These are phyloP conservation scores for Bujurquina vittata DNA, from an alignment of 2,113 vertebrate species.

Conservation along the genomic window DNA sequence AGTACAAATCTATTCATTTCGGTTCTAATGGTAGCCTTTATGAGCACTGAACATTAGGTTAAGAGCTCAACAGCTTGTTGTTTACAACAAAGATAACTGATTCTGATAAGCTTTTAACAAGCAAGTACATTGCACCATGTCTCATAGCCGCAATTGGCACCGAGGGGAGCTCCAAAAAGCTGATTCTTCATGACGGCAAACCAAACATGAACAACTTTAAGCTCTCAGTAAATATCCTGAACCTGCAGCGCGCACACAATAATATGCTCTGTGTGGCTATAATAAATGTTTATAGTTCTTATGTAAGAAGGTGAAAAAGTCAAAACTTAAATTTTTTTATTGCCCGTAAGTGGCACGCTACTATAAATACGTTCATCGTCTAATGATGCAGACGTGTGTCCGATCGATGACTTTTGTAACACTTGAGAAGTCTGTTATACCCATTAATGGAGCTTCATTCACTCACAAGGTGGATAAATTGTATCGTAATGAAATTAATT, in stretches of 20 bases:
- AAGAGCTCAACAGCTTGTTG: background rate
- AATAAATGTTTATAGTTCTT: background rate
- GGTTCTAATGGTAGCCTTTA: background rate
- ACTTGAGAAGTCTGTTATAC: slow-evolving; percentile 5
- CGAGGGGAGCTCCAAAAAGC: background rate
- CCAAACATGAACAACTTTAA: background rate
- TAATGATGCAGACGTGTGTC: background rate
- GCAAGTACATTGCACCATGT: background rate
- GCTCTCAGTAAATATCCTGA: background rate
- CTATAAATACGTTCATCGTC: slow-evolving; percentile 1
- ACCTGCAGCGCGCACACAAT: background rate
- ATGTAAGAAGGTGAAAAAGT: slow-evolving; percentile 1
- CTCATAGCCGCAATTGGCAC: background rate
- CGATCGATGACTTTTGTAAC: background rate
- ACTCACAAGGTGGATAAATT: slow-evolving; percentile 13
- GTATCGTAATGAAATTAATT: slow-evolving; percentile 21
- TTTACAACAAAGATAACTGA: background rate
- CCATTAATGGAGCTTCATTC: slow-evolving; percentile 1
- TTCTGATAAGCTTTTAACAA: background rate
- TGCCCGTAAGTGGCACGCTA: background rate
- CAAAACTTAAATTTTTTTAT: background rate
- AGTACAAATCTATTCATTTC: background rate
- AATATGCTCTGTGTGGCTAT: background rate
- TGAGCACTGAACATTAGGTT: background rate
- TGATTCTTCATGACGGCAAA: background rate